Conservation (phyloP, 2,888 invertebrate species). For the Torymus auratus region DNA sequence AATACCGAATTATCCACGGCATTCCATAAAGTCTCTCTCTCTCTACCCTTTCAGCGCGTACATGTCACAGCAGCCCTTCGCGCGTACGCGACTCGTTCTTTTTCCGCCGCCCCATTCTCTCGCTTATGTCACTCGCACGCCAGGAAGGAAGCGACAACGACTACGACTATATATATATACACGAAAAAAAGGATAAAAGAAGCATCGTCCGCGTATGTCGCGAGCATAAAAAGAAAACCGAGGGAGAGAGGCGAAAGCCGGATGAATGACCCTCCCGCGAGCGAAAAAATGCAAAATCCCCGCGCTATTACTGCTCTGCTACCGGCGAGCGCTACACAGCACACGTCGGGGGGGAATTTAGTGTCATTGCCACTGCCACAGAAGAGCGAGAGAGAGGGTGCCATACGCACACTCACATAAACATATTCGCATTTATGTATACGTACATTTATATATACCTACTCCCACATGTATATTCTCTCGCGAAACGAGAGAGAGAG, state of each 20-base stretch:
- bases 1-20: too few relatives aligned
- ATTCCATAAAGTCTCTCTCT: too few relatives aligned
- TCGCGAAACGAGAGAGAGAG: conserved; percentile 12
- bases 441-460: background rate
- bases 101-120: too few relatives aligned
- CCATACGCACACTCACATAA: too few relatives aligned
- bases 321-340: background rate
- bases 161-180: conserved; percentile 1
- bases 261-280: too few relatives aligned
- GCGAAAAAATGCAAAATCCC: background rate
- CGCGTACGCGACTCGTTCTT: too few relatives aligned
- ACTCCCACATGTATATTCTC: conserved; percentile 1
- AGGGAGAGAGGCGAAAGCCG: background rate
- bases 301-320: background rate
- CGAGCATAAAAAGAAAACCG: background rate
- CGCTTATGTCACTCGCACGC: too few relatives aligned
- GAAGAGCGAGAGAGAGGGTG: background rate
- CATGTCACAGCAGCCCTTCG: too few relatives aligned
- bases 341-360: conserved; percentile 36
- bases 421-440: too few relatives aligned
- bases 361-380: conserved; percentile 56
- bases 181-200: conserved; percentile 8
- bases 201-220: background rate
- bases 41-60: too few relatives aligned
- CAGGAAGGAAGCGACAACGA: too few relatives aligned